Evolutionary conservation across 2,113 vertebrate genomes (phyloP).

Genomic region (Cyrtonyx montezumae): DNA sequence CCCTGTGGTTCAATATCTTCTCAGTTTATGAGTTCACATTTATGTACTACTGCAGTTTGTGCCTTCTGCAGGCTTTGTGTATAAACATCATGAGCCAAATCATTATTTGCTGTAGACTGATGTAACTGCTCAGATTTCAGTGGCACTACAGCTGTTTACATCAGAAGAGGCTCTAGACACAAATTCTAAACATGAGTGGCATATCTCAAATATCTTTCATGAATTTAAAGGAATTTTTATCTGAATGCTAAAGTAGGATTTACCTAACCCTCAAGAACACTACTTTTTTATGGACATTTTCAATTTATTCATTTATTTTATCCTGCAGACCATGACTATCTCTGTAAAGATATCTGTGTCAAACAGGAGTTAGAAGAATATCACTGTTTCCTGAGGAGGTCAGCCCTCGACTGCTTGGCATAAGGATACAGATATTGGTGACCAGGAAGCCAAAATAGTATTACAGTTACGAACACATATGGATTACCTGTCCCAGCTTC

Average conservation of each 20-base stretch:
- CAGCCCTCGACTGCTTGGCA: conserved; percentile 29
- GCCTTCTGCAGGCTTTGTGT: neutral
- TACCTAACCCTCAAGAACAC: neutral
- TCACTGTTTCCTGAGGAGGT: conserved; percentile 43
- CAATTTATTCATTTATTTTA: neutral
- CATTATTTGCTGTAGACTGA: neutral
- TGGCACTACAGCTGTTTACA: neutral
- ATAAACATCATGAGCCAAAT: neutral
- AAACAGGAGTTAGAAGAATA: neutral
- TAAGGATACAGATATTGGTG: neutral
- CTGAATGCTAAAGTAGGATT: neutral
- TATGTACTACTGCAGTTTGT: neutral
- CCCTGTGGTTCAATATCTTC: neutral
- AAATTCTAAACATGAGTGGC: neutral
- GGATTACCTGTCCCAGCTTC: neutral
- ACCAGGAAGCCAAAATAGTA: neutral
- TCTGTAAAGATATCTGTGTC: neutral
- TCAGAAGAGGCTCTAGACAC: neutral
- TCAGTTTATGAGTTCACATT: neutral
- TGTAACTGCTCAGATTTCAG: neutral
- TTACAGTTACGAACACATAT: neutral
- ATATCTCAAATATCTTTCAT: neutral
- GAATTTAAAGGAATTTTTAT: neutral
- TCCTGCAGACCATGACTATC: neutral
- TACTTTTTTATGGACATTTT: neutral